Evolutionary conservation across 2,113 vertebrate species (phyloP).

Genomic region (Chionomys nivalis): DNA sequence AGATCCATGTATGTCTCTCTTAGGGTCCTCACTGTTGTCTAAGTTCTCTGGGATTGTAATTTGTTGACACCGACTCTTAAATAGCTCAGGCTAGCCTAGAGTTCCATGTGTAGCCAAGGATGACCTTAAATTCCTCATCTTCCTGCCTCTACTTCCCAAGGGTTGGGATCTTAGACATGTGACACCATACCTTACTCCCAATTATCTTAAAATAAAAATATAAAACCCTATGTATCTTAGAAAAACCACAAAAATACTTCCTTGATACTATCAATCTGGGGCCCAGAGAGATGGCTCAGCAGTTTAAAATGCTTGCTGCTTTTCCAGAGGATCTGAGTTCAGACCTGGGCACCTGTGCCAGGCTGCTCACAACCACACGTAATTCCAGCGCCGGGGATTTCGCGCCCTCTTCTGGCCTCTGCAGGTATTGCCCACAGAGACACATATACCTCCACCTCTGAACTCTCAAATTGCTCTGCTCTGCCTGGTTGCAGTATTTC

Average conservation of each 20-base stretch:
- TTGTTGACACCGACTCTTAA: neutral
- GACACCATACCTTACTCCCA: neutral
- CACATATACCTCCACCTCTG: neutral
- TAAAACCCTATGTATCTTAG: neutral
- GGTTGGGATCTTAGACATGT: neutral
- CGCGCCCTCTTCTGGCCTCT: neutral
- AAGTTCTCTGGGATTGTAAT: no score
- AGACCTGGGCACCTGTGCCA: no score
- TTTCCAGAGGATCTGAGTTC: neutral
- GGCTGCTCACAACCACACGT: no score
- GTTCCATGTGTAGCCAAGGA: neutral
- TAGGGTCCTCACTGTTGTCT: no score
- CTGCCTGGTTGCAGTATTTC: neutral
- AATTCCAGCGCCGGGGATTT: neutral
- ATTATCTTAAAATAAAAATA: conserved; percentile 41
- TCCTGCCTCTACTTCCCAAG: neutral
- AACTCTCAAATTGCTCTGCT: neutral
- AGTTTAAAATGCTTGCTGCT: no score
- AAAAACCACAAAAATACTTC: neutral
- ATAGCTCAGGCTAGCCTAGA: neutral
- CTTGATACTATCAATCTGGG: neutral
- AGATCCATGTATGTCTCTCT: no score
- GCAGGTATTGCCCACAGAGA: neutral
- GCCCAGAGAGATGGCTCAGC: neutral
- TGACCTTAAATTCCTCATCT: neutral